Evolutionary conservation across 2,797 vertebrate genomes (phyloP).

Genomic region (Ispidina picta): DNA sequence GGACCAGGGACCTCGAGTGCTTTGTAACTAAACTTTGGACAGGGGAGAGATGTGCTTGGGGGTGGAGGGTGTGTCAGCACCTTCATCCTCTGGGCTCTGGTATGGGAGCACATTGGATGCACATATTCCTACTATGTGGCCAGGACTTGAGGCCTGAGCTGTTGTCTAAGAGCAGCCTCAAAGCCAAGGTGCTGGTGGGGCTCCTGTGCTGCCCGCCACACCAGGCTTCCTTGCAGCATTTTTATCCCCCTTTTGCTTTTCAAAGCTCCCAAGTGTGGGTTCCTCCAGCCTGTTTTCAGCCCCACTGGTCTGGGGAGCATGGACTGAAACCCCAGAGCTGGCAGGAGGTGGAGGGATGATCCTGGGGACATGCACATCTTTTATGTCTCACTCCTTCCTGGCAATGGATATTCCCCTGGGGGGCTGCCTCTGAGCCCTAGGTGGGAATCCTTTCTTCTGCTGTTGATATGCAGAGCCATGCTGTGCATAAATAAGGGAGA

Average conservation of each 20-base stretch:
- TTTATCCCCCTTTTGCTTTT: background rate
- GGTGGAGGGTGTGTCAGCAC: accelerated
- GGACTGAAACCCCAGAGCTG: background rate
- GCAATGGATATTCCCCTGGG: background rate
- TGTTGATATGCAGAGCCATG: background rate
- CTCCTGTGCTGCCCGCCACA: background rate
- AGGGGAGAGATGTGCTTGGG: accelerated
- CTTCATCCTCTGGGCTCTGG: accelerated
- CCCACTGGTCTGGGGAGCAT: background rate
- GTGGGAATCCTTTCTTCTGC: background rate
- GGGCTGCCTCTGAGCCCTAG: background rate
- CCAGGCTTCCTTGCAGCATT: no score
- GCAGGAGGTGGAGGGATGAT: background rate
- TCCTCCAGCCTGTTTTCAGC: background rate
- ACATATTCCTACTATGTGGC: accelerated
- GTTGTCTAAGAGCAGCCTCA: background rate
- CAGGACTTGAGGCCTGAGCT: accelerated
- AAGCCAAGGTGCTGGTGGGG: background rate
- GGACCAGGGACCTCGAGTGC: accelerated
- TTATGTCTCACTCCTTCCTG: background rate
- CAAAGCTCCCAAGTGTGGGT: accelerated
- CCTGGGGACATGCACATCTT: background rate
- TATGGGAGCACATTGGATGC: accelerated
- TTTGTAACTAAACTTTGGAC: background rate
- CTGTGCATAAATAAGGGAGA: background rate